Evolutionary conservation across 2,888 invertebrate species (phyloP).

Genomic region (Patella pellucida): DNA sequence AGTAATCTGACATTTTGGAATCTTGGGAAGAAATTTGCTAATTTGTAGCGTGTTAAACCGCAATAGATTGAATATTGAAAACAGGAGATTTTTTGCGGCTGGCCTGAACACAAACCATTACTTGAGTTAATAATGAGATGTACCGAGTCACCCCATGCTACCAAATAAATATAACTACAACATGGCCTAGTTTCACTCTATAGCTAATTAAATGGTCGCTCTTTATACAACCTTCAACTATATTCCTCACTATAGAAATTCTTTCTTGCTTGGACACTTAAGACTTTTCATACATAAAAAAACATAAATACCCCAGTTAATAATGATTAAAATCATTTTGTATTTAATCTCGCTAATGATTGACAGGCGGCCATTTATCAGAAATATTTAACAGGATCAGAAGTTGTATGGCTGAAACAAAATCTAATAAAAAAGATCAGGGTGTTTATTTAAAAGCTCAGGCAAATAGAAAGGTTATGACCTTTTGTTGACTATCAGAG

Average conservation of each 20-base stretch:
- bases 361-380: too few relatives aligned
- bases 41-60: neutral
- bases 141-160: neutral
- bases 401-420: too few relatives aligned
- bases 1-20: neutral
- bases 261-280: too few relatives aligned
- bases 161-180: conserved; percentile 7
- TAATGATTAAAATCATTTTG: too few relatives aligned
- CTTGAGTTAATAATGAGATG: conserved; percentile 8
- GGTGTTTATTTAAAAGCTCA: conserved; percentile 2
- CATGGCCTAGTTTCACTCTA: neutral
- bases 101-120: conserved; percentile 10
- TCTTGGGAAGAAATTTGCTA: neutral
- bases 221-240: too few relatives aligned
- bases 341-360: too few relatives aligned
- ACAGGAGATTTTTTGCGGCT: neutral
- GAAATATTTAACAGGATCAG: too few relatives aligned
- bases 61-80: neutral
- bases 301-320: too few relatives aligned
- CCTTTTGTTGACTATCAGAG: neutral
- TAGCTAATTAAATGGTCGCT: too few relatives aligned
- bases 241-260: too few relatives aligned
- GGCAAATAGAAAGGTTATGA: conserved; percentile 7
- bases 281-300: too few relatives aligned
- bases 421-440: too few relatives aligned